Evolutionary conservation across 2,888 invertebrate species (phyloP), one percentile per base, ranked within the genome.

Genomic region (Leucoma salicis): DNA sequence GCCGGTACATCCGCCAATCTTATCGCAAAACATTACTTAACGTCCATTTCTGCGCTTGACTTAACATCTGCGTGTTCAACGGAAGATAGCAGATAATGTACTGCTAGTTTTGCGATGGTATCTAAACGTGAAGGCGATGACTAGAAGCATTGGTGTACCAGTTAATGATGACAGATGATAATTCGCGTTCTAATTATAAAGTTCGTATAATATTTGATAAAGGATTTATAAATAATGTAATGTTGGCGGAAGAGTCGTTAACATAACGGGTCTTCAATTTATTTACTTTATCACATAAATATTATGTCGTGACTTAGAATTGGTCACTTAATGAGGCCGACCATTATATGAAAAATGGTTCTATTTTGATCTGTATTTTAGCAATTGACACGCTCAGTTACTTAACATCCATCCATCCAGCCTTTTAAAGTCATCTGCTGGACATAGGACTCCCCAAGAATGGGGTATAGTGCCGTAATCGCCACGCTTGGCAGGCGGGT

Each of bases 11-110:
- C 72, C 67, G 66, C 63, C 64, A 71, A 70, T 71, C 74, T 68
- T 66, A 69, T 75, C 72, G 66, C 61, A 70, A 62, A 64, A 61
- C 53, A 52, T 70, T 61, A 63, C 53, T 70, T 67, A 66, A 66
- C 57, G 63, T 75, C 62, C 75, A 77, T 76, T 74, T 70, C 77
- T 67, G 74, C 65, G 58, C 69, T 69, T 69, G 63, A 68, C 70
- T 70, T 61, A 69, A 61, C 70, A 70, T 66, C 61, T 72, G 66
- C 60, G 57, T 49, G 60, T 56, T 60, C 50, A 56, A 44, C 51
- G 52, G 58, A 69, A 72, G 76, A 78, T 78, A 62, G 35, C 40
- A 57, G 78, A 76, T 79, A 77, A 72, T 78, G 70, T 62, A 67
- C 57, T 59, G 56, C 69, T 50, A 63, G 66, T 66, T 68, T 63